phyloP scores from a whole-genome alignment of 2,113 vertebrate genomes.

The Dendropsophus ebraccatus region DNA sequence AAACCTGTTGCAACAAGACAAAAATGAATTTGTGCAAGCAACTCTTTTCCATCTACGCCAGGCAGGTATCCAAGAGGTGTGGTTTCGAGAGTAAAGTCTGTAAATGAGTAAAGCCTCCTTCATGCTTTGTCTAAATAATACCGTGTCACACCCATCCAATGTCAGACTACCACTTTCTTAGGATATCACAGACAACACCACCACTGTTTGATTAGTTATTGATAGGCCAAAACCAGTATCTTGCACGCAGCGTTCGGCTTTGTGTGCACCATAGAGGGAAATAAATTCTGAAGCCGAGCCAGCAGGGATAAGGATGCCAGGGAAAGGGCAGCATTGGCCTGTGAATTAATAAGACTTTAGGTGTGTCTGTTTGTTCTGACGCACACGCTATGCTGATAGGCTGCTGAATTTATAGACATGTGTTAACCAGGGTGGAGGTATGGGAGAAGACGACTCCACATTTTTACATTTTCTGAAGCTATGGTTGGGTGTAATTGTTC shows the following conservation, averaged over 20 bases:
- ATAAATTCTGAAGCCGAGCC: slow-evolving; percentile 9
- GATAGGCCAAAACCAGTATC: not conserved
- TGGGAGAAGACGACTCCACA: not conserved
- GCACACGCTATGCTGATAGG: slow-evolving; percentile 18
- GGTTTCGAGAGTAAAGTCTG: slow-evolving; percentile 41
- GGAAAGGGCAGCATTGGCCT: slow-evolving; percentile 26
- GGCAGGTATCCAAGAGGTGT: slow-evolving; percentile 46
- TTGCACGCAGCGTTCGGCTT: not conserved
- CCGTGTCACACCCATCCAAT: slow-evolving; percentile 27
- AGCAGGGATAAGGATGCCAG: slow-evolving; percentile 7
- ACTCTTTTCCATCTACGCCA: slow-evolving; percentile 14
- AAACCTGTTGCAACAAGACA: slow-evolving; percentile 47
- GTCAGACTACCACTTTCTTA: not conserved
- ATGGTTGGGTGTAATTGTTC: slow-evolving; percentile 37
- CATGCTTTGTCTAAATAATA: slow-evolving; percentile 40
- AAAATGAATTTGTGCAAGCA: slow-evolving; percentile 32
- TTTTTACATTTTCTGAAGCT: slow-evolving; percentile 30
- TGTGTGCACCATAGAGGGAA: not conserved
- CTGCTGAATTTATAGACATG: slow-evolving; percentile 41
- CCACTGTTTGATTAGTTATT: not conserved
- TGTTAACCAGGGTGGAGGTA: slow-evolving; percentile 47
- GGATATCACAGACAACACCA: not conserved
- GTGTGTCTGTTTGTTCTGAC: slow-evolving; percentile 50
- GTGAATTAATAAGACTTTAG: slow-evolving; percentile 43
- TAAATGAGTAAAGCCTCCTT: slow-evolving; percentile 34